Evolutionary conservation across 2,888 invertebrate species (phyloP).

Genomic region (Drosophila fulvimacula): DNA sequence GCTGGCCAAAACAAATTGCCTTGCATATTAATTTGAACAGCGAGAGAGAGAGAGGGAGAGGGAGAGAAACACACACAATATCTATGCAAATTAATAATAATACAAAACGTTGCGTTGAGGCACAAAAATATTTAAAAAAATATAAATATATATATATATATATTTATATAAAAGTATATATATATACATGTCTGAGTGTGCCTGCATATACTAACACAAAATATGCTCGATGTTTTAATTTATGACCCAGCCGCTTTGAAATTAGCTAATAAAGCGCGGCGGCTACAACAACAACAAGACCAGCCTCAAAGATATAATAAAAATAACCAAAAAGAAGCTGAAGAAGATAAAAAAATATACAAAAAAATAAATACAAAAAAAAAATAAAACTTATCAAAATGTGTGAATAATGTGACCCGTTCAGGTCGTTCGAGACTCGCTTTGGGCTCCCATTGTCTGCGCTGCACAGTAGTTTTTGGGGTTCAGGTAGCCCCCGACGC

Average conservation of each 20-base stretch:
- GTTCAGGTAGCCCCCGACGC: conserved; percentile 40
- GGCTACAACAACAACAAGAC: conserved; percentile 20
- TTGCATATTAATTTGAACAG: conserved; percentile 69
- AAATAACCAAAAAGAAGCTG: conserved; percentile 10
- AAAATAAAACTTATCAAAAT: conserved; percentile 62
- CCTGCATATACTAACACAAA: conserved; percentile 16
- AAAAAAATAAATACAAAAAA: conserved; percentile 7
- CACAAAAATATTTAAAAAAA: conserved; percentile 42
- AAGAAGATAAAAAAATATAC: no score
- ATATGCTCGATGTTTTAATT: conserved; percentile 70
- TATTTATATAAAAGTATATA: background rate
- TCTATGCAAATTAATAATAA: conserved; percentile 68
- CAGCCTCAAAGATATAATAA: conserved; percentile 13
- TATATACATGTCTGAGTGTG: background rate
- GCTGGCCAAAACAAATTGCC: conserved; percentile 59
- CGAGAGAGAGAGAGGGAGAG: conserved; percentile 11
- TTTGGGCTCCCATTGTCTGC: conserved; percentile 24
- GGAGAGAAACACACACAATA: conserved; percentile 42
- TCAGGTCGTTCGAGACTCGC: conserved; percentile 51
- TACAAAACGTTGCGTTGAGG: conserved; percentile 41
- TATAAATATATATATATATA: conserved; percentile 3
- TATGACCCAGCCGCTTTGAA: conserved; percentile 78
- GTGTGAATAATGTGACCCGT: conserved; percentile 76
- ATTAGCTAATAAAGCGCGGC: conserved; percentile 72
- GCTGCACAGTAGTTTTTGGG: conserved; percentile 52